A percentile compares a stretch with the other conserved stretches of the same genome.
These are phyloP conservation scores for Riparia riparia DNA, from an alignment of 2,113 vertebrate species.

Conservation along the genomic window DNA sequence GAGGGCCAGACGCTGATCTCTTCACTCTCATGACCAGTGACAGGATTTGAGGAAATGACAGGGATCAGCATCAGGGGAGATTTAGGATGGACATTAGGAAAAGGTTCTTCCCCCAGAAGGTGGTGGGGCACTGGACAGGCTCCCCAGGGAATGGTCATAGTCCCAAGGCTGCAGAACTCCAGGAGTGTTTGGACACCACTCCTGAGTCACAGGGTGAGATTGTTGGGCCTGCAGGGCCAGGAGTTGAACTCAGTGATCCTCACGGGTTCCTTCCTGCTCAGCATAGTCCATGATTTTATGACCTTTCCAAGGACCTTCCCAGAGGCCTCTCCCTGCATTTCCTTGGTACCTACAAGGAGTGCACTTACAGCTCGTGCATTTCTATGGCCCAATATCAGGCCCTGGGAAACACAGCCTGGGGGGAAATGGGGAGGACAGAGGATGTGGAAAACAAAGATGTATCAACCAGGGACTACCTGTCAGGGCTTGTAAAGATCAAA, in stretches of 20 bases:
- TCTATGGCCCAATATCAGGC: rapidly evolving
- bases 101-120: not conserved
- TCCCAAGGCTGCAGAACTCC: not conserved
- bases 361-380: not conserved
- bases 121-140: rapidly evolving
- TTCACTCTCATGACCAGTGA: not conserved
- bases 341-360: not conserved
- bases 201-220: not conserved
- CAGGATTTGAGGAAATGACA: not conserved
- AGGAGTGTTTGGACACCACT: rapidly evolving
- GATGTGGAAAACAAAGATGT: not conserved
- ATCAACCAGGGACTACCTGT: not conserved
- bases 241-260: not conserved
- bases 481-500: not conserved
- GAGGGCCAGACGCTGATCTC: not conserved
- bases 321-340: not conserved
- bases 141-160: not conserved
- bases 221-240: not conserved
- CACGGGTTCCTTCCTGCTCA: not conserved
- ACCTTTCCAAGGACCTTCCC: not conserved
- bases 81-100: not conserved
- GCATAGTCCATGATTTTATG: not conserved
- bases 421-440: rapidly evolving
- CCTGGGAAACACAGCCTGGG: not conserved
- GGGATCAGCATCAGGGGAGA: rapidly evolving